Conservation (phyloP, 2,113 vertebrate genomes). For the Onychostoma macrolepis region DNA sequence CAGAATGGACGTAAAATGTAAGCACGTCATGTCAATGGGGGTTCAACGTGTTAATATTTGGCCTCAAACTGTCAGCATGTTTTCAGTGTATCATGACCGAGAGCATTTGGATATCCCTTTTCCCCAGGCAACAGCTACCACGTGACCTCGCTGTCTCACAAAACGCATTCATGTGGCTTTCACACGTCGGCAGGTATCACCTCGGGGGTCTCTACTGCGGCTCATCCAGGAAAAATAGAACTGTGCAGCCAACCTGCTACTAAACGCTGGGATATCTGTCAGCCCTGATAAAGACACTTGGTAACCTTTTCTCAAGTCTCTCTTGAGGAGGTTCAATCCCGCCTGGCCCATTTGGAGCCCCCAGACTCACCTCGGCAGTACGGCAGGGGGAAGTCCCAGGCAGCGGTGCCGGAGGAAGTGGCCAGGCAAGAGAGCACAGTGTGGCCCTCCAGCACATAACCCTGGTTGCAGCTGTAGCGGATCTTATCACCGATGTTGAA, state of each 20-base stretch:
- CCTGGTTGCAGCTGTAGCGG: conserved; percentile 92
- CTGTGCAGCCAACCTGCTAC: conserved; percentile 62
- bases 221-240: conserved; percentile 68
- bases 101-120: background rate
- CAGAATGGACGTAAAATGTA: background rate
- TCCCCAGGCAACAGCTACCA: conserved; percentile 43
- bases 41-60: conserved; percentile 23
- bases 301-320: conserved; percentile 45
- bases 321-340: background rate
- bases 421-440: conserved; percentile 92
- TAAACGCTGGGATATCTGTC: conserved; percentile 70
- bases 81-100: conserved; percentile 1
- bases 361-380: conserved; percentile 90
- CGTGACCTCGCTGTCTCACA: conserved; percentile 54
- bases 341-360: background rate
- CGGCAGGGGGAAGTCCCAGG: conserved; percentile 97
- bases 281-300: conserved; percentile 69
- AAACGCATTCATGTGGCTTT: conserved; percentile 10
- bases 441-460: conserved; percentile 94
- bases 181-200: conserved; percentile 70
- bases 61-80: background rate
- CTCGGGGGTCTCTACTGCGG: conserved; percentile 60
- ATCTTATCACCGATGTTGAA: conserved; percentile 97
- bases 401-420: conserved; percentile 81
- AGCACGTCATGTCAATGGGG: conserved; percentile 1